Conservation (phyloP, 2,797 vertebrate species). For the Hippocampus kuda region DNA sequence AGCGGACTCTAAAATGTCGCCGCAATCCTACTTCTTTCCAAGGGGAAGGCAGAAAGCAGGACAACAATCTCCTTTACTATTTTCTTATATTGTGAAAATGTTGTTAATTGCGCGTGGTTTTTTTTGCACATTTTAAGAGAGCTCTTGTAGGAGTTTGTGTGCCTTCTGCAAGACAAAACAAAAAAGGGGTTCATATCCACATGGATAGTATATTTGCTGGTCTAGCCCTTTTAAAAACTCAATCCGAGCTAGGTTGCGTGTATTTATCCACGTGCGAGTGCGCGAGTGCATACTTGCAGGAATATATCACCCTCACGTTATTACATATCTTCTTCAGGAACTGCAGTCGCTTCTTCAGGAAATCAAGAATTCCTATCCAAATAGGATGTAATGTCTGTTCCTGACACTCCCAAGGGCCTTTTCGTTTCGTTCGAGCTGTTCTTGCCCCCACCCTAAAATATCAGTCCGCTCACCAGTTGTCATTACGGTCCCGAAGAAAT, state of each 20-base stretch:
- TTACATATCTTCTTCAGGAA: background rate
- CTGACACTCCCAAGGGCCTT: background rate
- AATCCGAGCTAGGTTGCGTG: constrained; percentile 42
- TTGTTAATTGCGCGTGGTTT: constrained; percentile 43
- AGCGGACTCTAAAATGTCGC: constrained; percentile 2
- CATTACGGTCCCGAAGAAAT: background rate
- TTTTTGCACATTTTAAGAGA: constrained; percentile 68
- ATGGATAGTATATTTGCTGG: constrained; percentile 32
- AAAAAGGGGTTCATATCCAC: constrained; percentile 32
- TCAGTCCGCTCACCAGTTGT: background rate
- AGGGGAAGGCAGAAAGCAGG: constrained; percentile 3
- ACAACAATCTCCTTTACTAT: constrained; percentile 6
- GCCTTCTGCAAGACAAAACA: constrained; percentile 55
- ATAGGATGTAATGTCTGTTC: background rate
- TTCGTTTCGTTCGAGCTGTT: background rate
- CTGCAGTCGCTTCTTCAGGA: constrained; percentile 1
- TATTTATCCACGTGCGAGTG: background rate
- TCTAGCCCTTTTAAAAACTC: constrained; percentile 43
- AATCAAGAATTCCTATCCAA: background rate
- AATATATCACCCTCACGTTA: constrained; percentile 7
- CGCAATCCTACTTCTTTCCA: background rate
- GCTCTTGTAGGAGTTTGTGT: constrained; percentile 59
- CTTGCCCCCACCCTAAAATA: background rate
- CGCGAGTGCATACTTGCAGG: constrained; percentile 6
- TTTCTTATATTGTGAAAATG: constrained; percentile 35